phyloP scores from a whole-genome alignment of 92 coral and sea anemone species.

The Porites evermanni region DNA sequence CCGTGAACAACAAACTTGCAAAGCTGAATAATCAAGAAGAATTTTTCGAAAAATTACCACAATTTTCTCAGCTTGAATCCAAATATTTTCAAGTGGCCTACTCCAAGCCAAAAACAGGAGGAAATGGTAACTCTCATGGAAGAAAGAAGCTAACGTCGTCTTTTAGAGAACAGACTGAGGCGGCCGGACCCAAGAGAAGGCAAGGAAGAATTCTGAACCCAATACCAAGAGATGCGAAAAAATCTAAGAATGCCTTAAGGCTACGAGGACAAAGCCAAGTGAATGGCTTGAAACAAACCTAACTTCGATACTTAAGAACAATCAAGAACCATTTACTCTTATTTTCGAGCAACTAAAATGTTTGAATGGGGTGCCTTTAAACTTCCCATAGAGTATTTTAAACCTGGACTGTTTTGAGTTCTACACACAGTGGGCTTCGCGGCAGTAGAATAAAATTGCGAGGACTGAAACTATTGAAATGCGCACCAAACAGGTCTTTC shows the following conservation, averaged over 20 bases:
- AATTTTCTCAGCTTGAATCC: background rate
- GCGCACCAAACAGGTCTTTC: no score
- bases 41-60: background rate
- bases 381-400: no score
- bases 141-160: conserved; percentile 13
- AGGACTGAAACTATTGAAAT: no score
- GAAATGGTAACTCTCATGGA: background rate
- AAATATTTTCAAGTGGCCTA: conserved; percentile 20
- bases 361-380: no score
- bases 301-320: background rate
- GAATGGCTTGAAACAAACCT: background rate
- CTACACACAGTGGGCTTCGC: no score
- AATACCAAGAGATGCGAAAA: conserved; percentile 5
- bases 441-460: no score
- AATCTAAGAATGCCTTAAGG: background rate
- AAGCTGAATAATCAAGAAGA: background rate
- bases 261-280: background rate
- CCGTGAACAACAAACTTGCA: background rate
- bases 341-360: no score
- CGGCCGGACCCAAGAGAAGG: background rate
- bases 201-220: conserved; percentile 11
- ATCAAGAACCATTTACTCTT: no score
- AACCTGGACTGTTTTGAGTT: no score
- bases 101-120: conserved; percentile 7
- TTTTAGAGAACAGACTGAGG: background rate